These are phyloP conservation scores for Xanthia icteritia DNA, from an alignment of 2,888 invertebrate species.

Conservation along the genomic window DNA sequence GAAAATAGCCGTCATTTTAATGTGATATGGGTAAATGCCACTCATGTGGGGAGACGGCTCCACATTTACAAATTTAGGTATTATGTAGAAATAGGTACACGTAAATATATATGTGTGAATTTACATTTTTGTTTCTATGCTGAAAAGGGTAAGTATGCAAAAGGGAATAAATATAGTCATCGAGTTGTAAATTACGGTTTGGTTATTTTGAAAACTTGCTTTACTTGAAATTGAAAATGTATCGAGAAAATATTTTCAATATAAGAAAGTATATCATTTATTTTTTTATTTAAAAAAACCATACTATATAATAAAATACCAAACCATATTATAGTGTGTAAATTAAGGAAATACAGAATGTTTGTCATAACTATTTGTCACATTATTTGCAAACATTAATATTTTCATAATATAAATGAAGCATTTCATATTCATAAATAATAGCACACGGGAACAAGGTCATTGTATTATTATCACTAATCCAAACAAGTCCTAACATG, in stretches of 20 bases:
- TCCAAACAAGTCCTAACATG: constrained; percentile 31
- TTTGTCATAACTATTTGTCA: neutral
- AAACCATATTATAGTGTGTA: no score
- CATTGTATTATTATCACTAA: neutral
- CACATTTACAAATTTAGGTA: constrained; percentile 33
- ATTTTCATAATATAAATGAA: neutral
- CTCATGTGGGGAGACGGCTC: constrained; percentile 40
- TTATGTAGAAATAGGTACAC: constrained; percentile 32
- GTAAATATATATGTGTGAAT: constrained; percentile 26
- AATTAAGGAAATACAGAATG: neutral
- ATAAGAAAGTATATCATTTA: neutral
- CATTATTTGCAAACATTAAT: neutral
- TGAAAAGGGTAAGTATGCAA: neutral
- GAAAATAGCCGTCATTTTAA: constrained; percentile 57
- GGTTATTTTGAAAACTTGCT: neutral
- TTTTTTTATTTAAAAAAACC: neutral
- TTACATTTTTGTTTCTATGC: constrained; percentile 24
- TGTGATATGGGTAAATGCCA: constrained; percentile 61
- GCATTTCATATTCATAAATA: neutral
- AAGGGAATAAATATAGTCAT: constrained; percentile 3
- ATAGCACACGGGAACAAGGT: neutral
- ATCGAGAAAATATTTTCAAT: no score
- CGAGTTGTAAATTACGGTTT: neutral
- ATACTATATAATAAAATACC: no score
- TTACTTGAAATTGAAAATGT: neutral